Evolutionary conservation across 2,113 vertebrate genomes (phyloP).

Genomic region (Synchiropus splendidus): DNA sequence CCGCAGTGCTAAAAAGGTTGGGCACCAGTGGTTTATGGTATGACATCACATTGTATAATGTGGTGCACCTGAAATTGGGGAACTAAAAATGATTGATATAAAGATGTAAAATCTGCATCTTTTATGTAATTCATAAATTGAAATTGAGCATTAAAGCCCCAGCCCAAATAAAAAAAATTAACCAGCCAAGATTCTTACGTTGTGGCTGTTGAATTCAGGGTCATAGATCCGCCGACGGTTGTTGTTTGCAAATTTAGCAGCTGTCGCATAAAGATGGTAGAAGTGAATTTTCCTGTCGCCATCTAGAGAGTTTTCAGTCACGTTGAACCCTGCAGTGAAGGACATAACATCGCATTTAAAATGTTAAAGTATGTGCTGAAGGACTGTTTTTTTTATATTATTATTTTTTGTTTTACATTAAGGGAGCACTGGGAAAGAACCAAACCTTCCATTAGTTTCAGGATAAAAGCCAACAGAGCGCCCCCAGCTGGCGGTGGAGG

Average conservation of each 20-base stretch:
- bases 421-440: neutral
- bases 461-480: constrained; percentile 75
- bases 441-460: constrained; percentile 80
- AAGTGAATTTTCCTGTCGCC: constrained; percentile 35
- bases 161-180: too few species aligned
- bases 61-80: too few species aligned
- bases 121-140: too few species aligned
- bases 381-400: neutral
- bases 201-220: constrained; percentile 28
- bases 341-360: neutral
- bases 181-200: constrained; percentile 32
- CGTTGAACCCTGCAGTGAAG: constrained; percentile 62
- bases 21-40: too few species aligned
- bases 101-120: too few species aligned
- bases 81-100: too few species aligned
- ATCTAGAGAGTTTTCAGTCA: constrained; percentile 51
- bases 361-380: neutral
- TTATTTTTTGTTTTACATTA: neutral
- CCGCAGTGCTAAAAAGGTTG: too few species aligned
- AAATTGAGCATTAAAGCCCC: too few species aligned
- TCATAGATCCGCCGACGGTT: constrained; percentile 60
- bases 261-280: constrained; percentile 79
- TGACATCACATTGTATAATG: too few species aligned
- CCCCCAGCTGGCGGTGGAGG: constrained; percentile 81
- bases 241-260: constrained; percentile 79